Evolutionary conservation across 2,113 vertebrate species (phyloP), one percentile per base, ranked within the genome.

Genomic region (Saccopteryx bilineata): DNA sequence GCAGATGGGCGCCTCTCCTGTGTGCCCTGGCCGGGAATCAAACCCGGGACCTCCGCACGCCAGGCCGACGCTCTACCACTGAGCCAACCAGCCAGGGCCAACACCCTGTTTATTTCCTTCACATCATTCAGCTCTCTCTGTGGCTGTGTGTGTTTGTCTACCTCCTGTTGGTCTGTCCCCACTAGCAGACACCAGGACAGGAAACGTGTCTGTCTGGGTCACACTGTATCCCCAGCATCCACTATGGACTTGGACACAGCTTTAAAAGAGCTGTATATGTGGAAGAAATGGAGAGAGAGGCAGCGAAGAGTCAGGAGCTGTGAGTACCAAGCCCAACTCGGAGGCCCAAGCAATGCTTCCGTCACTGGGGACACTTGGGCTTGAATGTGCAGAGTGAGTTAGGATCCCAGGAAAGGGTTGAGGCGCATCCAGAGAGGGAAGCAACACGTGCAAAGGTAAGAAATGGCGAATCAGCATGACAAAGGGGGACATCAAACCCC

Each of bases 281-380:
- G 56, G 54, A 56, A 63, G 54, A 24, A 60, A 24, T 72, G 65
- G 13, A 26, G 31, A 87, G 39, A 60, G n/a, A 91, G 71, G 2
- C 52, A 65, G 48, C 5, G 39, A 81, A 80, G 46, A 2, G 17
- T 63, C 65, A 4, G 71, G 50, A 85, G 61, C 23, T 17, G 48
- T 0, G 33, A 17, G 33, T 15, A 60, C 19, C 4, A 52, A 71
- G 18, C 24, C 58, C 76, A 31, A 6, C 21, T 26, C 2, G 7
- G 11, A 87, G 61, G 23, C 54, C 50, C 58, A 33, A 26, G 56
- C 39, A 7, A 54, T 14, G n/a, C 63, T 71, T 60, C 61, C 0
- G 0, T n/a, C 1, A 8, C 48, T 7, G 39, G 79, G 61, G 68
- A 31, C 31, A 5, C 4, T 33, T 0, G 58, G 3, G 54, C 23